phyloP scores from a whole-genome alignment of 2,113 vertebrate genomes.

The Urocitellus parryii region DNA sequence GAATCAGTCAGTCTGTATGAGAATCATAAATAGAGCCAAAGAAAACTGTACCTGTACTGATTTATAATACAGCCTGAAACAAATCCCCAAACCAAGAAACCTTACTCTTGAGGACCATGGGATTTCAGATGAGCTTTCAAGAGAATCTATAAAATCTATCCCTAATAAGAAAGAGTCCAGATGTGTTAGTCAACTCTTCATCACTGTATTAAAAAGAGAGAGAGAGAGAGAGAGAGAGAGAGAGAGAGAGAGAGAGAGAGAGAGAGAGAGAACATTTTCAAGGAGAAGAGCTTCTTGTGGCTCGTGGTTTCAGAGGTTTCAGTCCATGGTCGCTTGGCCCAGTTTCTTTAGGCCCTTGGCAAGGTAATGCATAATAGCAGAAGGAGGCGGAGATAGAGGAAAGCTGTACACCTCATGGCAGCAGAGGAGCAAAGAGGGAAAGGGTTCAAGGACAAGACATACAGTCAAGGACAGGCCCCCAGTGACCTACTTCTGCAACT shows the following conservation, averaged over 20 bases:
- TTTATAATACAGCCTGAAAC: constrained; percentile 24
- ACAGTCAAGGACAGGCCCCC: neutral
- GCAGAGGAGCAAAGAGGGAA: neutral
- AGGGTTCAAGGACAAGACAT: neutral
- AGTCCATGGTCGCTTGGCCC: neutral
- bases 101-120: neutral
- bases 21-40: neutral
- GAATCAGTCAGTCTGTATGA: neutral
- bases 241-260: too few relatives aligned
- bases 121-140: constrained; percentile 11
- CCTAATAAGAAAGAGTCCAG: neutral
- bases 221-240: too few relatives aligned
- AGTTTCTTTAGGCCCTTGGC: neutral
- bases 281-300: neutral
- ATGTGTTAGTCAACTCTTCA: neutral
- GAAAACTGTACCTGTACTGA: neutral
- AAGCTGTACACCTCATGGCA: neutral
- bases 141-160: constrained; percentile 29
- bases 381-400: neutral
- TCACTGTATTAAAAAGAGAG: neutral
- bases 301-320: neutral
- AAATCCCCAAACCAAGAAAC: neutral
- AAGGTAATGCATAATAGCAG: neutral
- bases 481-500: neutral
- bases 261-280: neutral